Base-by-base conservation (phyloP, 2,113 vertebrate species). In the Gymnarchus niloticus region DNA sequence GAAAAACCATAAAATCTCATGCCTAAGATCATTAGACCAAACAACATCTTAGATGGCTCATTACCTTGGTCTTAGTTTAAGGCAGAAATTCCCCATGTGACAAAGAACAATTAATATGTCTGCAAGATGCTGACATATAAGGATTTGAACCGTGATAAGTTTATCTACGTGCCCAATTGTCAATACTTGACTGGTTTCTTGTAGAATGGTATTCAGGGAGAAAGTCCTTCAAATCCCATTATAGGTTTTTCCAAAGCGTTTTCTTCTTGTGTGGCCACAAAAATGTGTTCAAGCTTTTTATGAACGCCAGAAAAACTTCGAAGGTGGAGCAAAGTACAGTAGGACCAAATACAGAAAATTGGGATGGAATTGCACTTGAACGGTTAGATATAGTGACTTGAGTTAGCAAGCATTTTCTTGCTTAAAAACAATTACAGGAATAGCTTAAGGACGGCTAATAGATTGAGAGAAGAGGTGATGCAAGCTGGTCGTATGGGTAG, bases 1-100 rank as follows among this genome's bases (percentile, higher is more conserved):
- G 33, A 28, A 17, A 25, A 14, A 52, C 86, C 9, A 48, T 44
- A 78, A 76, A 78, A 46, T 84, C 83, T 85, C 87, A 84, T 89
- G 33, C 88, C 80, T 86, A 78, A 78, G 44, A 46, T 85, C 88
- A 88, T 86, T 65, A 83, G 89, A 73, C 87, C 87, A 84, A 83
- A 86, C 86, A 87, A 85, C 89, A 90, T 88, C 88, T 81, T 41
- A 88, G 86, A 88, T 86, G 86, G 88, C 87, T 89, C 86, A 86
- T 83, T 83, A 86, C 86, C 87, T 87, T 83, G 87, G 73, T 77
- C 76, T 78, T 48, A 78, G 76, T 33, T 73, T 73, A 9, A 49
- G 3, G 76, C 76, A 78, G 44, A 78, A 44, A 48, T 78, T 73
- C 65, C 41, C 65, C 65, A 73, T 73, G 65, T 41, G 65, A 73